phyloP scores from a whole-genome alignment of 2,888 invertebrate species.

The Tipula vernalis region DNA sequence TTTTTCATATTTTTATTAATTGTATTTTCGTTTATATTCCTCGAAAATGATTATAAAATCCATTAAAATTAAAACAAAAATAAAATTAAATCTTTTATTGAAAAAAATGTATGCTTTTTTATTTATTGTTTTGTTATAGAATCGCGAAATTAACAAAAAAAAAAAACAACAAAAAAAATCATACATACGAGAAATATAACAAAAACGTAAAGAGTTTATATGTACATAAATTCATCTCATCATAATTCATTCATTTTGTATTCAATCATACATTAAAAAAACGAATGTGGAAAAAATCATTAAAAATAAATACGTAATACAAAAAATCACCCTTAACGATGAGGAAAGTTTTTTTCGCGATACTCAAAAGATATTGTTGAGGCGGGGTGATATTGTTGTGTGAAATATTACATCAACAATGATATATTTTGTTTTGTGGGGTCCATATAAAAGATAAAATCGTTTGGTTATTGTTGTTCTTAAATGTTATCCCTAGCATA shows the following conservation, averaged over 20 bases:
- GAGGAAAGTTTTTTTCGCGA: not conserved
- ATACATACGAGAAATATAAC: not conserved
- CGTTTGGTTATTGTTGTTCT: too few species aligned
- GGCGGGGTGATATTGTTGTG: not conserved
- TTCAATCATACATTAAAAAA: not conserved
- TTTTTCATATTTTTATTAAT: not conserved
- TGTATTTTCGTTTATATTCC: not conserved
- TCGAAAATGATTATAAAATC: not conserved
- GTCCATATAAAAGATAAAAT: too few species aligned
- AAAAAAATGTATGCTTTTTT: not conserved
- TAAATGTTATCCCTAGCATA: too few species aligned
- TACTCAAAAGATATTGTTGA: not conserved
- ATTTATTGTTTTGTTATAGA: not conserved
- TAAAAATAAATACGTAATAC: not conserved
- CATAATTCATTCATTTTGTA: not conserved
- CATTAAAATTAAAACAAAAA: not conserved
- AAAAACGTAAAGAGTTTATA: not conserved
- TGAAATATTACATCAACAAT: too few species aligned
- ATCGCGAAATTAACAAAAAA: not conserved
- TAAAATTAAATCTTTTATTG: not conserved
- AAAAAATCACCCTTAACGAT: not conserved
- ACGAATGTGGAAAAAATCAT: not conserved
- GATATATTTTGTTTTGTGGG: too few species aligned
- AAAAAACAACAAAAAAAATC: not conserved
- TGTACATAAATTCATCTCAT: not conserved